Percentiles rank a stretch among this genome's conserved stretches.
phyloP scores from a whole-genome alignment of 2,797 vertebrate species.

The Eurystomus glaucurus region DNA sequence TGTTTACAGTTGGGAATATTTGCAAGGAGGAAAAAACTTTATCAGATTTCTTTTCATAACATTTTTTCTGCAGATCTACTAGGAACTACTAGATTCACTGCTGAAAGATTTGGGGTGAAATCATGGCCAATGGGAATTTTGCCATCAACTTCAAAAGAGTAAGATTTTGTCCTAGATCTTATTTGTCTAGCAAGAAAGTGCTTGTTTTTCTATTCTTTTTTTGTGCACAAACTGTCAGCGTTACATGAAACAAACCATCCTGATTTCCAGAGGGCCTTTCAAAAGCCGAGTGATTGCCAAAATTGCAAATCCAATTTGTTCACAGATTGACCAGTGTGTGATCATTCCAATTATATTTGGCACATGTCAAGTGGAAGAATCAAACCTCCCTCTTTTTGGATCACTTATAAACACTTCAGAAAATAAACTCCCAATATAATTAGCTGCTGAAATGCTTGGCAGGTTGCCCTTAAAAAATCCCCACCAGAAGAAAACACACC shows the following conservation, averaged over 20 bases:
- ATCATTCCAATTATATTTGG: constrained; percentile 76
- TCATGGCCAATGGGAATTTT: constrained; percentile 33
- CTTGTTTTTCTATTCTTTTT: constrained; percentile 56
- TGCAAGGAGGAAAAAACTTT: neutral
- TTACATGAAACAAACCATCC: constrained; percentile 56
- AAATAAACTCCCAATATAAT: constrained; percentile 72
- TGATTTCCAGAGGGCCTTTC: constrained; percentile 62
- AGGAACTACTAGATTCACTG: neutral
- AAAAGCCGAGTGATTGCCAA: constrained; percentile 45
- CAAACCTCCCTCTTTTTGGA: constrained; percentile 69
- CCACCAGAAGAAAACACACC: constrained; percentile 1
- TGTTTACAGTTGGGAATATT: neutral
- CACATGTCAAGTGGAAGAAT: constrained; percentile 73
- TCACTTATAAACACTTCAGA: constrained; percentile 78
- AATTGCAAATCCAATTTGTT: constrained; percentile 68
- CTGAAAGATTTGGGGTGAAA: constrained; percentile 46
- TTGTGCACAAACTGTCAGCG: constrained; percentile 8
- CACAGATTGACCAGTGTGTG: constrained; percentile 60
- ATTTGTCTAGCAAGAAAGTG: constrained; percentile 41
- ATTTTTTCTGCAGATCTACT: neutral
- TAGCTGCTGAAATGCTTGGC: constrained; percentile 71
- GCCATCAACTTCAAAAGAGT: constrained; percentile 49
- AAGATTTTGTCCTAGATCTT: constrained; percentile 39
- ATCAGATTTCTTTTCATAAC: neutral
- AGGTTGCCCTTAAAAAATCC: constrained; percentile 38